Evolutionary conservation across 1,140 invertebrate genomes (phyloP).

Genomic region (Orchesella cincta): DNA sequence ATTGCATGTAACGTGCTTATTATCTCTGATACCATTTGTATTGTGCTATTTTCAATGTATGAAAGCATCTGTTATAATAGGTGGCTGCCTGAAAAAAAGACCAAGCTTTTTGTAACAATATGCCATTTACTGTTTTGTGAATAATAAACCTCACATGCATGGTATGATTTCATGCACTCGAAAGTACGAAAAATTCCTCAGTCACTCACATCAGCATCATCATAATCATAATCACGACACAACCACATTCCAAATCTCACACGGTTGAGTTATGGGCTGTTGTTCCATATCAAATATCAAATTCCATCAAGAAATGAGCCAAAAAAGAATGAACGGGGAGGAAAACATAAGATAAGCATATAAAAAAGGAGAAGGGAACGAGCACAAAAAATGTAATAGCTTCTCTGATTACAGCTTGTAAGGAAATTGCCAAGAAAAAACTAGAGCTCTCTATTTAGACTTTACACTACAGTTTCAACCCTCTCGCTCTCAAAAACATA

Average conservation of each 20-base stretch:
- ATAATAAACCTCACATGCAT: no score
- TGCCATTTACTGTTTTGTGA: no score
- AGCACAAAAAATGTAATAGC: constrained; percentile 18
- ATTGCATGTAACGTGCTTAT: neutral
- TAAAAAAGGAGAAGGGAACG: neutral
- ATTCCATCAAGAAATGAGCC: constrained; percentile 8
- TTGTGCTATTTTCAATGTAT: no score
- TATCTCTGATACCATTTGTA: no score
- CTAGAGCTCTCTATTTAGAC: no score
- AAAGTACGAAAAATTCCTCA: neutral
- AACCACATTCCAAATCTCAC: constrained; percentile 15
- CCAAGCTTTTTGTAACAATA: no score
- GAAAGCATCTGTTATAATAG: no score
- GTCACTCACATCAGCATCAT: neutral
- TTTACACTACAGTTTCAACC: no score
- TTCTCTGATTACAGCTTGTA: constrained; percentile 16
- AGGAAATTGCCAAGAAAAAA: constrained; percentile 10
- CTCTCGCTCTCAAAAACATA: no score
- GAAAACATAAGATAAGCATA: neutral
- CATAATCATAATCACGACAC: constrained; percentile 13
- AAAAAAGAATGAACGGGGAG: neutral
- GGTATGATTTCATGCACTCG: no score
- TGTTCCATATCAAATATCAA: constrained; percentile 7
- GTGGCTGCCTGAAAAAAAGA: no score
- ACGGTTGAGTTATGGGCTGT: constrained; percentile 6